Conservation (phyloP, 2,797 vertebrate genomes). For the Parauchenoglanis ngamensis region DNA sequence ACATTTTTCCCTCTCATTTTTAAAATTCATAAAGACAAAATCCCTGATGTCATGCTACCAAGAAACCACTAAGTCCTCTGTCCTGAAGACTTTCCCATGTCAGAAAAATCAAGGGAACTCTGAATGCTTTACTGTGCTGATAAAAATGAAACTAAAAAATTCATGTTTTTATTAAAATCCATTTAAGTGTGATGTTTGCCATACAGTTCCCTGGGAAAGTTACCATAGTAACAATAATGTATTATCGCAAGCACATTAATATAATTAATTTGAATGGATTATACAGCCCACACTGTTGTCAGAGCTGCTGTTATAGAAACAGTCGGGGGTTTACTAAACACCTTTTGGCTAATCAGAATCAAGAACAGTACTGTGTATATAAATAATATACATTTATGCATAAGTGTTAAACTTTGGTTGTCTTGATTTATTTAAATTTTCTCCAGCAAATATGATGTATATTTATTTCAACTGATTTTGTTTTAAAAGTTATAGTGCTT, state of each 20-base stretch:
- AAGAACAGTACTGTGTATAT: not conserved
- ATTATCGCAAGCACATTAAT: not conserved
- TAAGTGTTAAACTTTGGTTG: not conserved
- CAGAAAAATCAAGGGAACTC: not conserved
- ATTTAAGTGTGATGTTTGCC: not conserved
- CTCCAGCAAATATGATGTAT: not conserved
- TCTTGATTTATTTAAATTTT: no score
- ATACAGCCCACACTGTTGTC: not conserved
- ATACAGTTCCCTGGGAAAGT: not conserved
- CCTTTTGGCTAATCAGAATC: not conserved
- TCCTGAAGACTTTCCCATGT: not conserved
- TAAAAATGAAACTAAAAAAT: no score
- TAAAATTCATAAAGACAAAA: not conserved
- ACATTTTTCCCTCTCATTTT: not conserved
- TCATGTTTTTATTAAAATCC: not conserved
- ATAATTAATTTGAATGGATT: not conserved
- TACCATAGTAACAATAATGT: not conserved
- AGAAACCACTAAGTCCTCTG: not conserved
- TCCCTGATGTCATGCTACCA: not conserved
- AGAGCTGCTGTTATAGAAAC: not conserved
- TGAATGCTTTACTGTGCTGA: not conserved
- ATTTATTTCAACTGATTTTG: not conserved
- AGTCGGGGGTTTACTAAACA: not conserved
- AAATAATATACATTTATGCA: not conserved
- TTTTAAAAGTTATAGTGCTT: not conserved